phyloP scores from a whole-genome alignment of 2,888 invertebrate species.

The Girardia tigrina region DNA sequence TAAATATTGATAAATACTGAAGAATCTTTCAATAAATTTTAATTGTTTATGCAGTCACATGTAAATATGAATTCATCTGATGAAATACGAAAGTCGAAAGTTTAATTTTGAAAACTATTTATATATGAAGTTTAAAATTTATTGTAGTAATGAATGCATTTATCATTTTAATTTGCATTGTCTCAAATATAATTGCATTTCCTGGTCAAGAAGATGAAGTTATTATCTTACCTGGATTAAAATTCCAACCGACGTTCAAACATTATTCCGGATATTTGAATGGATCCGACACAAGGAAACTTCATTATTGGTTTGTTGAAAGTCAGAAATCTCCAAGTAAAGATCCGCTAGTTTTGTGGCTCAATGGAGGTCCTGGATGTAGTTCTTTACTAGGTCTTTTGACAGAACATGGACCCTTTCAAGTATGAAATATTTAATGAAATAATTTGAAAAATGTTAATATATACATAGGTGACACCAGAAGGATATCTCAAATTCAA shows the following conservation, averaged over 20 bases:
- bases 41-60: too few species aligned
- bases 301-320: constrained; percentile 37
- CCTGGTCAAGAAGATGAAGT: constrained; percentile 43
- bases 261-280: constrained; percentile 52
- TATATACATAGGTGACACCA: not conserved
- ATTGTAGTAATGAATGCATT: too few species aligned
- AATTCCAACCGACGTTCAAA: constrained; percentile 45
- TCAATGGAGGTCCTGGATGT: constrained; percentile 43
- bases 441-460: not conserved
- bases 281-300: constrained; percentile 38
- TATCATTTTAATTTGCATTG: too few species aligned
- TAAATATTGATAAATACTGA: too few species aligned
- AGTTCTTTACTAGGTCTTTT: constrained; percentile 40
- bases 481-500: constrained; percentile 38
- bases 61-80: too few species aligned
- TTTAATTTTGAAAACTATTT: too few species aligned
- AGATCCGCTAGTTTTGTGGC: constrained; percentile 35
- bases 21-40: too few species aligned
- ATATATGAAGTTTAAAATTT: too few species aligned
- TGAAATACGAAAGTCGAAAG: too few species aligned
- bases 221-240: constrained; percentile 47
- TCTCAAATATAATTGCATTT: too few species aligned
- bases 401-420: constrained; percentile 38
- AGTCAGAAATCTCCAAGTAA: constrained; percentile 10
- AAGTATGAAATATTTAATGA: not conserved